A percentile compares a stretch with the other conserved stretches of the same genome.
These are phyloP conservation scores for Gortyna flavago DNA, from an alignment of 2,888 invertebrate species.

Conservation along the genomic window DNA sequence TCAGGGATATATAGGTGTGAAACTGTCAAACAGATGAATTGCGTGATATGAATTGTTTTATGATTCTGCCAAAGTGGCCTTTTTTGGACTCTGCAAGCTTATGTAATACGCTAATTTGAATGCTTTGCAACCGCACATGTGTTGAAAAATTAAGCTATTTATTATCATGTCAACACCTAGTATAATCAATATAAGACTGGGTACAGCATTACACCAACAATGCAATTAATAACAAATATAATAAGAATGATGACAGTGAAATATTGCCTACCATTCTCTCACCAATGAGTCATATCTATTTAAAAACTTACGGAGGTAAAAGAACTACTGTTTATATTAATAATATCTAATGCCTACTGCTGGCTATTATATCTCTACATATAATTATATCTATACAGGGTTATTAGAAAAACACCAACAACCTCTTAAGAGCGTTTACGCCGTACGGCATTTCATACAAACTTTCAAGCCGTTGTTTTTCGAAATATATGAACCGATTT, in stretches of 20 bases:
- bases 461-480: too few species aligned
- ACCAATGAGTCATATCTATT: slow-evolving; percentile 23
- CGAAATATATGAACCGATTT: too few species aligned
- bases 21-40: too few species aligned
- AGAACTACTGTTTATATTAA: slow-evolving; percentile 6
- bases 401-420: too few species aligned
- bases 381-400: not conserved
- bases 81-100: too few species aligned
- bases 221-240: slow-evolving; percentile 42
- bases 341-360: not conserved
- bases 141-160: slow-evolving; percentile 29
- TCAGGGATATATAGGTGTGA: too few species aligned
- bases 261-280: slow-evolving; percentile 30
- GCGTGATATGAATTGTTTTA: too few species aligned
- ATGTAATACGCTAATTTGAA: not conserved
- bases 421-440: too few species aligned
- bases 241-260: slow-evolving; percentile 33
- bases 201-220: slow-evolving; percentile 33
- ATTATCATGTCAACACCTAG: slow-evolving; percentile 19
- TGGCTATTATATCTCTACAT: not conserved
- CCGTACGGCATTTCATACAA: too few species aligned
- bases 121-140: not conserved
- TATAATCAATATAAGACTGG: slow-evolving; percentile 15
- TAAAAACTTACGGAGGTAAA: slow-evolving; percentile 9
- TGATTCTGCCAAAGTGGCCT: too few species aligned